Base-by-base conservation (phyloP, 53 echinoderm and acorn worm species). In the Stichopus horrens region DNA sequence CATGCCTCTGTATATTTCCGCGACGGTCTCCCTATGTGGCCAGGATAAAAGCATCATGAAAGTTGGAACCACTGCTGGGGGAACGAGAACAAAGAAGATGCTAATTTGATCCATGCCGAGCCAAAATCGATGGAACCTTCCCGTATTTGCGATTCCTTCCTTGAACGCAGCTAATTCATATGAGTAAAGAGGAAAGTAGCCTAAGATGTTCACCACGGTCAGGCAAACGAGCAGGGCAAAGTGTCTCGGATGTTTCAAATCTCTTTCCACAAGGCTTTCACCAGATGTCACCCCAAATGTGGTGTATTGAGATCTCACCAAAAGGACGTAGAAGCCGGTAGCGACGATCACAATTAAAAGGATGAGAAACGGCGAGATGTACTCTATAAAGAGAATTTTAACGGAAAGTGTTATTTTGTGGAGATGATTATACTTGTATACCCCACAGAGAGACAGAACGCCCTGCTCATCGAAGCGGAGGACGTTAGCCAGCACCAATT, bases 111-210 rank as follows among this genome's bases (percentile, higher is more conserved):
- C 85, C 85, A 85, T 85, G 16, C 66, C 21, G 52, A 85, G 23
- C 85, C 85, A 85, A 23, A 85, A 85, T 16, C 5, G 9, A 52
- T 4, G 7, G 22, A 85, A 85, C 4, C 13, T 21, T 8, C 85
- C 85, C 13, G 52, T 67, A 7, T n/a, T 5, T 6, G 37, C 52
- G 58, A 85, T 4, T 18, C 85, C 85, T 18, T 85, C 85, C 22
- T 58, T 58, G 23, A 63, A 85, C 9, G 60, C 23, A 5, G 85
- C 85, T 10, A 85, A 52, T 67, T 85, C 51, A 18, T 37, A 85
- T 22, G 85, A 85, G 13, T 85, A 85, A 18, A 85, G 85, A 4
- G 85, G 85, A 52, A 85, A 85, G 67, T 85, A 85, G 10, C 85
- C 66, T 8, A 85, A 23, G 51, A 66, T 67, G 52, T 63, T 65